Conservation (phyloP, 2,113 vertebrate species). For the Boleophthalmus pectinirostris region DNA sequence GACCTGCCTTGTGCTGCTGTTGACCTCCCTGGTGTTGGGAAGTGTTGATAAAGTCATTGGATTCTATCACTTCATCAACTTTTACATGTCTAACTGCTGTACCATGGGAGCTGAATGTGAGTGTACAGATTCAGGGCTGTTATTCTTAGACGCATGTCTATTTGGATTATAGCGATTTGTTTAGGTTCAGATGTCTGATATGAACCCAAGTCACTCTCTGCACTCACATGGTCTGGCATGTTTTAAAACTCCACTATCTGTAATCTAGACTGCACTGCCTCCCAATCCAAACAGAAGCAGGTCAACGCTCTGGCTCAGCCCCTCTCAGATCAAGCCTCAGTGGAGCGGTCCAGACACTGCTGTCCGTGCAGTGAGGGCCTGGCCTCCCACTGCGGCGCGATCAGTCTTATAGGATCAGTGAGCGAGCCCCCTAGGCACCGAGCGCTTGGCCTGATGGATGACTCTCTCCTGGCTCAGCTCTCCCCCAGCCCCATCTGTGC, state of each 20-base stretch:
- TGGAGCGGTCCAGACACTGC: slow-evolving; percentile 68
- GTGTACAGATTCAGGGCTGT: not conserved
- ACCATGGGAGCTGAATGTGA: slow-evolving; percentile 15
- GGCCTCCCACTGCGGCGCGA: slow-evolving; percentile 66
- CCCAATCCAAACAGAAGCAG: slow-evolving; percentile 66
- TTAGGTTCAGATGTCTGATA: slow-evolving; percentile 4
- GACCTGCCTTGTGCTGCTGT: slow-evolving; percentile 39
- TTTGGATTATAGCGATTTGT: not conserved
- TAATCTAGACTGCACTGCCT: slow-evolving; percentile 47
- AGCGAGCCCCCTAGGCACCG: slow-evolving; percentile 55
- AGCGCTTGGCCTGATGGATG: slow-evolving; percentile 72
- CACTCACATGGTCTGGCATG: slow-evolving; percentile 5
- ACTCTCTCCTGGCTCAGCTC: slow-evolving; percentile 66
- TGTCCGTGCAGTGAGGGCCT: slow-evolving; percentile 66
- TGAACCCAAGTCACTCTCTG: slow-evolving; percentile 12
- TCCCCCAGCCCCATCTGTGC: slow-evolving; percentile 70
- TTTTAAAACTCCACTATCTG: slow-evolving; percentile 33
- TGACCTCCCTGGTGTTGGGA: slow-evolving; percentile 45
- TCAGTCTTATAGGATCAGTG: slow-evolving; percentile 75
- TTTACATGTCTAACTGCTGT: slow-evolving; percentile 26
- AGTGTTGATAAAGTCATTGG: slow-evolving; percentile 59
- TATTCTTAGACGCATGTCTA: slow-evolving; percentile 1
- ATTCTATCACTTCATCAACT: slow-evolving; percentile 40
- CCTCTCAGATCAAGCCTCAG: slow-evolving; percentile 59
- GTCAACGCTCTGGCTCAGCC: slow-evolving; percentile 65